A percentile compares a stretch with the other conserved stretches of the same genome.
Evolutionary conservation across 1,140 invertebrate species (phyloP).

Genomic region (Bicyclus anynana): DNA sequence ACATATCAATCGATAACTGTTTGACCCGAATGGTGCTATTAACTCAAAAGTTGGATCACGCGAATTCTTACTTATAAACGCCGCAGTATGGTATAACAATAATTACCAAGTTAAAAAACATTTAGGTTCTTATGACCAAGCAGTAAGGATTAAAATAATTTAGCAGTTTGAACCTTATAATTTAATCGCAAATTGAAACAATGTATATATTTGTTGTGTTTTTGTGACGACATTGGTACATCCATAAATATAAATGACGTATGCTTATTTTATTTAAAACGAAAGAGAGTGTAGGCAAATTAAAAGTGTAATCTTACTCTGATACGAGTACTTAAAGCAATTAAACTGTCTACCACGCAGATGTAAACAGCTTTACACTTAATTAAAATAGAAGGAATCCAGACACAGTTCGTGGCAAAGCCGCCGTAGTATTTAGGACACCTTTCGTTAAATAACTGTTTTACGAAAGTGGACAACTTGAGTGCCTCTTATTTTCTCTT

Average conservation of each 20-base stretch:
- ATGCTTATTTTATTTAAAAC: too few species aligned
- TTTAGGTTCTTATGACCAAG: too few species aligned
- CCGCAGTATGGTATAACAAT: background rate
- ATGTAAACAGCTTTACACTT: conserved; percentile 2
- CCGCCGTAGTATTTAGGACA: background rate
- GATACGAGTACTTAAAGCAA: background rate
- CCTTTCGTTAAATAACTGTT: background rate
- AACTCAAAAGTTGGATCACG: background rate
- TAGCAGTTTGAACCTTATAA: too few species aligned
- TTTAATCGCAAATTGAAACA: too few species aligned
- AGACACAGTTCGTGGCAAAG: background rate
- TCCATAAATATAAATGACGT: too few species aligned
- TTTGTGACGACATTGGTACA: too few species aligned
- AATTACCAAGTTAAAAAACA: too few species aligned
- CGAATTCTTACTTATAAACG: background rate
- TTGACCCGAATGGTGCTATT: background rate
- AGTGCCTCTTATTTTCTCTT: background rate
- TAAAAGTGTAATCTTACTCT: background rate
- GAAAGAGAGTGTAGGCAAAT: background rate
- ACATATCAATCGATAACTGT: background rate
- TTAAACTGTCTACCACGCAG: conserved; percentile 2
- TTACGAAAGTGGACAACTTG: background rate
- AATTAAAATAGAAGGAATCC: conserved; percentile 1
- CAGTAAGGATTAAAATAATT: too few species aligned
- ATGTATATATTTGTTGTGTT: too few species aligned